These are phyloP conservation scores for Nannoperca australis DNA, from an alignment of 2,797 vertebrate species.

Conservation along the genomic window DNA sequence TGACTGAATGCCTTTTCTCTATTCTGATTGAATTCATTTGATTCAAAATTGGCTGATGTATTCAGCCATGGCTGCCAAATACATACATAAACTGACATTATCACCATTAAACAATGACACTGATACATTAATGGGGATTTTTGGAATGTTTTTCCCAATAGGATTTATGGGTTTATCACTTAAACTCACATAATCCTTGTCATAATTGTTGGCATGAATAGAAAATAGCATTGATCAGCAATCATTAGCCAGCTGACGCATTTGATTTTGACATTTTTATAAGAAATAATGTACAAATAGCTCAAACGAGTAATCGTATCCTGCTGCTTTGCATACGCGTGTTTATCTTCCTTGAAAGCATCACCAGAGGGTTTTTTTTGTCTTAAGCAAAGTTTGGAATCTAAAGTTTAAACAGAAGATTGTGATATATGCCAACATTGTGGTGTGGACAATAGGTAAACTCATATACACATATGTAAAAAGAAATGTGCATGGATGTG, in stretches of 20 bases:
- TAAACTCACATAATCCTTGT: not conserved
- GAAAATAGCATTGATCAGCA: constrained; percentile 6
- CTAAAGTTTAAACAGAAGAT: not conserved
- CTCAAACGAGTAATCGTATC: not conserved
- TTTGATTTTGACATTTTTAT: not conserved
- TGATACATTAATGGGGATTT: no score
- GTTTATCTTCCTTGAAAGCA: constrained; percentile 15
- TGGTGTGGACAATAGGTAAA: not conserved
- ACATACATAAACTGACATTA: not conserved
- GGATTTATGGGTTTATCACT: not conserved
- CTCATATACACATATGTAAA: constrained; percentile 1
- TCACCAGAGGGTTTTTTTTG: constrained; percentile 10
- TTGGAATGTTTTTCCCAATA: not conserved
- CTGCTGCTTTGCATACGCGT: not conserved
- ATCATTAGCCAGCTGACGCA: not conserved
- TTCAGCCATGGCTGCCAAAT: not conserved
- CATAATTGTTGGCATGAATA: not conserved
- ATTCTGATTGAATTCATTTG: not conserved
- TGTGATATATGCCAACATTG: not conserved
- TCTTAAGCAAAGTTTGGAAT: not conserved
- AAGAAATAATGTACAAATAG: not conserved
- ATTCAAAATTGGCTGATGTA: not conserved
- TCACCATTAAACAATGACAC: not conserved
- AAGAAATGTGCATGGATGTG: constrained; percentile 6
- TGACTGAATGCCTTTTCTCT: not conserved